phyloP scores from a whole-genome alignment of 2,113 vertebrate species.

The Tenrec ecaudatus region DNA sequence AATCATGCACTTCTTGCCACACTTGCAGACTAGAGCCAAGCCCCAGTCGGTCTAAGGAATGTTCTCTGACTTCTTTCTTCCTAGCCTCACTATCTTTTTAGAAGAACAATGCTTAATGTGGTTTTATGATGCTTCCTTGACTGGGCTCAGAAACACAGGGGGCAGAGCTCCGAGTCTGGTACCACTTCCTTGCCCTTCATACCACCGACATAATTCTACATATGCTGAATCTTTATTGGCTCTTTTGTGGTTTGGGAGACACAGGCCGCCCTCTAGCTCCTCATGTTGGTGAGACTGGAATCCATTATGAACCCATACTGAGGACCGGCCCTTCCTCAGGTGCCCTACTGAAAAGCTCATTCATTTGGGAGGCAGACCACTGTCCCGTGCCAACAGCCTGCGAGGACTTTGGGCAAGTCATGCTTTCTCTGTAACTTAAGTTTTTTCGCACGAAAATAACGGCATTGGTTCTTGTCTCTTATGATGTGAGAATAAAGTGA shows the following conservation, averaged over 20 bases:
- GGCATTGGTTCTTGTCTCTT: conserved; percentile 53
- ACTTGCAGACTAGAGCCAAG: conserved; percentile 58
- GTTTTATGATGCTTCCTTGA: neutral
- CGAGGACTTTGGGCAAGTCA: conserved; percentile 25
- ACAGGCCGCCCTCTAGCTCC: neutral
- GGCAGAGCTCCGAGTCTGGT: conserved; percentile 6
- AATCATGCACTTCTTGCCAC: conserved; percentile 14
- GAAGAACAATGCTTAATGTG: neutral
- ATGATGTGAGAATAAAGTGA: conserved; percentile 61
- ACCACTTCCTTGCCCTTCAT: conserved; percentile 15
- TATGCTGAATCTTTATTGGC: conserved; percentile 22
- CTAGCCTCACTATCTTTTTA: conserved; percentile 24
- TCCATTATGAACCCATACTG: conserved; percentile 20
- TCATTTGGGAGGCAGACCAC: conserved; percentile 29
- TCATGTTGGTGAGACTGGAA: conserved; percentile 2
- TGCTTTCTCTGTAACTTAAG: conserved; percentile 8
- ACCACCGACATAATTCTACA: conserved; percentile 10
- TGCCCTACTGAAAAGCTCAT: conserved; percentile 25
- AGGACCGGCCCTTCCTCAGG: neutral
- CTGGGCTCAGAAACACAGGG: conserved; percentile 41
- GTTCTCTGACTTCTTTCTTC: conserved; percentile 54
- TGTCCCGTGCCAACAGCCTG: neutral
- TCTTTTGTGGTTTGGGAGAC: conserved; percentile 23
- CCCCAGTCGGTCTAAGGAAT: conserved; percentile 7
- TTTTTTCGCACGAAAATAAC: conserved; percentile 53